A percentile compares a stretch with the other conserved stretches of the same genome.
Conservation (phyloP, 2,888 invertebrate genomes). For the Platycheirus albimanus region DNA sequence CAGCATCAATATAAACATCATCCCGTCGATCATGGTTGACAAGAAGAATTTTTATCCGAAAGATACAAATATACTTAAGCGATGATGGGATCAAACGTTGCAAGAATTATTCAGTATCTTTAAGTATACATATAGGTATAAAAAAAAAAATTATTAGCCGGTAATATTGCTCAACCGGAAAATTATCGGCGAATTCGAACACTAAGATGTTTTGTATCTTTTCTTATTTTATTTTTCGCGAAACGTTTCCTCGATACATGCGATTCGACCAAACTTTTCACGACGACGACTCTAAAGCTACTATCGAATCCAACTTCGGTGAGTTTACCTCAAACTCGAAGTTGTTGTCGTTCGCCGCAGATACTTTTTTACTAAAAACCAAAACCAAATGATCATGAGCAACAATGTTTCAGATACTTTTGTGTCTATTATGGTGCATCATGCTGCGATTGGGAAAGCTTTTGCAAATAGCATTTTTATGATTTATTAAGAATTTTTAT, state of each 20-base stretch:
- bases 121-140: conserved; percentile 1
- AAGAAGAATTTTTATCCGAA: conserved; percentile 36
- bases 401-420: conserved; percentile 29
- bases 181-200: conserved; percentile 34
- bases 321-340: conserved; percentile 53
- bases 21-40: conserved; percentile 51
- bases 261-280: conserved; percentile 57
- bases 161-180: conserved; percentile 39
- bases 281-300: conserved; percentile 70
- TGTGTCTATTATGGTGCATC: background rate
- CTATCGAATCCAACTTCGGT: conserved; percentile 50
- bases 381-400: conserved; percentile 14
- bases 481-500: background rate
- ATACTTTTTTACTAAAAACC: conserved; percentile 14
- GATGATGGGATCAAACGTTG: conserved; percentile 9
- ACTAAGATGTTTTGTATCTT: conserved; percentile 21
- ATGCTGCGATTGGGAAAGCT: conserved; percentile 24
- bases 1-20: conserved; percentile 47
- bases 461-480: conserved; percentile 4
- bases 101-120: conserved; percentile 51
- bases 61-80: conserved; percentile 35
- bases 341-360: conserved; percentile 32
- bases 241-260: conserved; percentile 11
- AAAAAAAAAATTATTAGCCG: conserved; percentile 29
- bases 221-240: conserved; percentile 9